These are phyloP conservation scores for Poeciliopsis prolifica DNA, from an alignment of 2,113 vertebrate species.

Conservation along the genomic window DNA sequence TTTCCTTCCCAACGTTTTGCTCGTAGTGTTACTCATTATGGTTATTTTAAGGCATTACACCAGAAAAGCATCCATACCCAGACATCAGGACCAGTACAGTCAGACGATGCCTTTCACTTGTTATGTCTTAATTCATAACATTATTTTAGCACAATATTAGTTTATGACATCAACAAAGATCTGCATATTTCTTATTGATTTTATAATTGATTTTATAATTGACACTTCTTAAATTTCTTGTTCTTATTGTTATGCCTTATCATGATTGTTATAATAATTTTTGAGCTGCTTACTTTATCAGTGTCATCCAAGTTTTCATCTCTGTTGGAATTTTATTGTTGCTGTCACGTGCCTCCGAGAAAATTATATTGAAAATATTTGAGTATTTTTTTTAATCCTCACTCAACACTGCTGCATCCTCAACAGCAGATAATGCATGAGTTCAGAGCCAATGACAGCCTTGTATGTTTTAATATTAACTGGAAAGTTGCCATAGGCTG, in stretches of 20 bases:
- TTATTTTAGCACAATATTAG: too few relatives aligned
- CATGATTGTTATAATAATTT: too few relatives aligned
- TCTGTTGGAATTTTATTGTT: too few relatives aligned
- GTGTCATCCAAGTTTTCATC: too few relatives aligned
- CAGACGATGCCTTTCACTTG: too few relatives aligned
- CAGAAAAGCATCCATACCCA: not conserved
- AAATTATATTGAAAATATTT: not conserved
- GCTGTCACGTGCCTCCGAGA: not conserved
- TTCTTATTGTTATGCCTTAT: too few relatives aligned
- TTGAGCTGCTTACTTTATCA: too few relatives aligned
- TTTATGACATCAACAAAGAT: too few relatives aligned
- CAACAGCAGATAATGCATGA: conserved; percentile 6
- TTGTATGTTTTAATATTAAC: conserved; percentile 59
- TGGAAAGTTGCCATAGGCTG: conserved; percentile 72
- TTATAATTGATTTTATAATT: too few relatives aligned
- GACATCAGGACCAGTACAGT: too few relatives aligned
- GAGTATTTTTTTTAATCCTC: not conserved
- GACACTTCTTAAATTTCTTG: not conserved
- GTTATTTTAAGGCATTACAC: not conserved
- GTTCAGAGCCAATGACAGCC: conserved; percentile 27
- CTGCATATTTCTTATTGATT: too few relatives aligned
- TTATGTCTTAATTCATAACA: too few relatives aligned
- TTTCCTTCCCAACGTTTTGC: not conserved
- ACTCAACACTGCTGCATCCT: conserved; percentile 20
- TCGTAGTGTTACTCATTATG: not conserved